phyloP scores from a whole-genome alignment of 1,140 invertebrate species.

The Trachymyrmex septentrionalis region DNA sequence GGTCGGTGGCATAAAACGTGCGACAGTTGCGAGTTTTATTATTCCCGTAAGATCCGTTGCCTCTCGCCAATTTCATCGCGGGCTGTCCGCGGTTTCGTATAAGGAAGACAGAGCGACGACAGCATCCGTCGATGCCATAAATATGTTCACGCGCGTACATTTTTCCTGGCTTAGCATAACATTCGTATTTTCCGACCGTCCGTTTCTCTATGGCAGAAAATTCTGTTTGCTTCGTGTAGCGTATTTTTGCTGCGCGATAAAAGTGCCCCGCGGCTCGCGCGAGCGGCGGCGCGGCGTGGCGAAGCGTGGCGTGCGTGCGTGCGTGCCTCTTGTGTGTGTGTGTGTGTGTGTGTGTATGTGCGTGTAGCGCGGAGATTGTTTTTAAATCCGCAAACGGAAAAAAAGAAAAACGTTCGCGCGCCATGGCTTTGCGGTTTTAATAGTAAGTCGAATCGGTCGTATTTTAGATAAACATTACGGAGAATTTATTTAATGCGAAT shows the following conservation, averaged over 20 bases:
- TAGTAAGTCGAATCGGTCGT: constrained; percentile 56
- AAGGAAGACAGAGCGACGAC: constrained; percentile 8
- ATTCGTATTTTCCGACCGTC: constrained; percentile 57
- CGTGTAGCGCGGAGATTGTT: constrained; percentile 47
- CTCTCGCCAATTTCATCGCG: not conserved
- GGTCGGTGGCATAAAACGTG: not conserved
- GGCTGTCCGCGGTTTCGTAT: constrained; percentile 1
- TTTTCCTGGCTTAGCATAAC: constrained; percentile 51
- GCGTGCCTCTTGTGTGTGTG: too few relatives aligned
- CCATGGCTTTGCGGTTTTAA: constrained; percentile 58
- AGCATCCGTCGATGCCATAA: constrained; percentile 22
- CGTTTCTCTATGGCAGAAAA: constrained; percentile 59
- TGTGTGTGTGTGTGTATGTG: too few relatives aligned
- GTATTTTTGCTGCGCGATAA: constrained; percentile 60
- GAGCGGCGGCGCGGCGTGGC: constrained; percentile 9
- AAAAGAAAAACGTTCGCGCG: constrained; percentile 18
- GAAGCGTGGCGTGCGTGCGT: not conserved
- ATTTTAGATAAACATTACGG: constrained; percentile 50
- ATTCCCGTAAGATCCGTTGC: not conserved
- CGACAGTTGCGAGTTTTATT: not conserved
- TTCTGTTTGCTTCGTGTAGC: constrained; percentile 53
- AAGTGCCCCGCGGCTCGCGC: constrained; percentile 61
- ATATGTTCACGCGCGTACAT: constrained; percentile 52
- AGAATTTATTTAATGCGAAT: constrained; percentile 26
- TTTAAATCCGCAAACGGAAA: constrained; percentile 47